A percentile compares a stretch with the other conserved stretches of the same genome.
These are phyloP conservation scores for Pseudomyrmex pallidus DNA, from an alignment of 1,140 invertebrate species.

Conservation along the genomic window DNA sequence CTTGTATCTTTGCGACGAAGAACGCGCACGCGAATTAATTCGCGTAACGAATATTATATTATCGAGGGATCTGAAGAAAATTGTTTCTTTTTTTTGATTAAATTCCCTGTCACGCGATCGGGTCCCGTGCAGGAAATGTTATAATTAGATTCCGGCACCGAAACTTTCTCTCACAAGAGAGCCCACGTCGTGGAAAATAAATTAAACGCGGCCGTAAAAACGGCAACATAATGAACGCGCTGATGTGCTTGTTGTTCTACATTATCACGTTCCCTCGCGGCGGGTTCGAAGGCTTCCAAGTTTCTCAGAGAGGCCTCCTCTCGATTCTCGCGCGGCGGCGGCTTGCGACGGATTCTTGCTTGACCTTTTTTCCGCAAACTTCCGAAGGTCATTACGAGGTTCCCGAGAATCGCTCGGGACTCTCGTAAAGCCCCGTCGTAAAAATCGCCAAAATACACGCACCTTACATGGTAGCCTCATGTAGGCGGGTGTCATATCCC, in stretches of 20 bases:
- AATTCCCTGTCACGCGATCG: neutral
- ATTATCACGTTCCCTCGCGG: conserved; percentile 30
- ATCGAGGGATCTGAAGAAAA: neutral
- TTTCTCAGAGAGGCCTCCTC: conserved; percentile 44
- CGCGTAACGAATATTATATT: neutral
- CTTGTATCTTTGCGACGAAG: conserved; percentile 19
- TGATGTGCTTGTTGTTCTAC: conserved; percentile 16
- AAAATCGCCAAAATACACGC: conserved; percentile 77
- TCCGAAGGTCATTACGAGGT: conserved; percentile 74
- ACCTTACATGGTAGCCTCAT: conserved; percentile 72
- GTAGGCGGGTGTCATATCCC: conserved; percentile 75
- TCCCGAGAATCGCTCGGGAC: conserved; percentile 53
- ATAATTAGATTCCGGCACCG: no score
- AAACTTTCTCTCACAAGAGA: neutral
- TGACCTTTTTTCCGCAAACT: conserved; percentile 69
- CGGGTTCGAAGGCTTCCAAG: neutral
- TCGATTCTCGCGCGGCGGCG: conserved; percentile 43
- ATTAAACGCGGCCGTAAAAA: conserved; percentile 19
- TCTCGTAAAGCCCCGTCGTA: conserved; percentile 74
- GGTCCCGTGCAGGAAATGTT: neutral
- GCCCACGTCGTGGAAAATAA: neutral
- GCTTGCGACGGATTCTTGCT: conserved; percentile 26
- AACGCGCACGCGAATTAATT: neutral
- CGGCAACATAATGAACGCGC: conserved; percentile 11
- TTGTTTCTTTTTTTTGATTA: neutral